A percentile compares a stretch with the other conserved stretches of the same genome.
phyloP scores from a whole-genome alignment of 1,140 invertebrate species.

The Sycophaga agraensis region DNA sequence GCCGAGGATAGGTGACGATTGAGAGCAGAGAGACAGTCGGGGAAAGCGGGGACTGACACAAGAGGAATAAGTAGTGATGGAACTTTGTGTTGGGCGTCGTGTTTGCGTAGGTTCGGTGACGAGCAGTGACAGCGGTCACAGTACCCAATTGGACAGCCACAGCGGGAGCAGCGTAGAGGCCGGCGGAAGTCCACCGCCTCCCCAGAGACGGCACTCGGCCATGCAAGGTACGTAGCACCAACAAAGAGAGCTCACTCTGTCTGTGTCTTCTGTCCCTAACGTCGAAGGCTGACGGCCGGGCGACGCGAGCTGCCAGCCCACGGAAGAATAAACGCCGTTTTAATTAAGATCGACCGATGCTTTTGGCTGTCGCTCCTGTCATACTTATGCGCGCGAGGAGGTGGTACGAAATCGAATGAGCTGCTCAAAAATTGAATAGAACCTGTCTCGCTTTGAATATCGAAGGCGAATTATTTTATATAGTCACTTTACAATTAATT shows the following conservation, averaged over 20 bases:
- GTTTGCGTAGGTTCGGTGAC: conserved; percentile 73
- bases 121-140: conserved; percentile 83
- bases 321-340: too few relatives aligned
- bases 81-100: conserved; percentile 44
- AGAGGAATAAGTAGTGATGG: background rate
- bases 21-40: background rate
- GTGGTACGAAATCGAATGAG: too few relatives aligned
- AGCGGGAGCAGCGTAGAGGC: conserved; percentile 65
- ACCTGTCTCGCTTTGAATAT: too few relatives aligned
- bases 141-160: conserved; percentile 74
- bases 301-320: too few relatives aligned
- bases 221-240: conserved; percentile 57
- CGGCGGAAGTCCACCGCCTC: conserved; percentile 56
- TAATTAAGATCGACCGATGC: background rate
- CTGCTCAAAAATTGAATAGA: too few relatives aligned
- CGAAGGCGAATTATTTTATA: too few relatives aligned
- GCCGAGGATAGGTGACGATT: background rate
- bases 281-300: background rate
- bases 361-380: background rate
- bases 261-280: conserved; percentile 1
- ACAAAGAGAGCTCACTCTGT: background rate
- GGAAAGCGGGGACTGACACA: background rate
- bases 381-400: background rate
- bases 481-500: too few relatives aligned
- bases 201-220: conserved; percentile 58